Conservation (phyloP, 1,140 invertebrate species). For the Pristionchus pacificus region DNA sequence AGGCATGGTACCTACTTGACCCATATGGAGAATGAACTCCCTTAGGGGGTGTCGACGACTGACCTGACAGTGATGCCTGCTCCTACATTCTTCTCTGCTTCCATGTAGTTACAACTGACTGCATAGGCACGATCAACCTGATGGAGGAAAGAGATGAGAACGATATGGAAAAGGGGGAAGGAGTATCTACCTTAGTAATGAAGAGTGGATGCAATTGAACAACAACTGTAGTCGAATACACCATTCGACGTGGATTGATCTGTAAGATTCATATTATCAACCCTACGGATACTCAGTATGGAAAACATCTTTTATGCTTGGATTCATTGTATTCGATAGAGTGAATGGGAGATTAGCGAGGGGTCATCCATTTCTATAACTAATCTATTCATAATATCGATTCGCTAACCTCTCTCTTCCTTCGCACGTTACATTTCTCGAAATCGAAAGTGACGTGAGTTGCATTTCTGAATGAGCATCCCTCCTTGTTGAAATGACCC, state of each 20-base stretch:
- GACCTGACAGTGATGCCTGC: constrained; percentile 46
- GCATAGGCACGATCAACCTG: constrained; percentile 54
- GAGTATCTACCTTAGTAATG: constrained; percentile 17
- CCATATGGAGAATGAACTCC: neutral
- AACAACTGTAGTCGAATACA: constrained; percentile 52
- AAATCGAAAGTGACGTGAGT: constrained; percentile 38
- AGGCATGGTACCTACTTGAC: neutral
- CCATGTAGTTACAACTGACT: constrained; percentile 54
- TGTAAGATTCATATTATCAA: constrained; percentile 9
- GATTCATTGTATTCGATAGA: neutral
- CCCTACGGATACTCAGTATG: neutral
- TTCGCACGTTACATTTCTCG: constrained; percentile 49
- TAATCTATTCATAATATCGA: too few species aligned
- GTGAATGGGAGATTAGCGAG: neutral
- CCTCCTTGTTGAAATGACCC: constrained; percentile 49
- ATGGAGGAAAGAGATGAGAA: constrained; percentile 51
- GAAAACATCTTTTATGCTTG: neutral
- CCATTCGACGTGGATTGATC: constrained; percentile 49
- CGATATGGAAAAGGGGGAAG: neutral
- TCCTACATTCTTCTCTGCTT: constrained; percentile 44
- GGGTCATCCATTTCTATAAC: neutral
- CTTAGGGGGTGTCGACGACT: too few species aligned
- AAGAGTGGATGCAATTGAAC: constrained; percentile 53
- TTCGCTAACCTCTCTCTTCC: constrained; percentile 45
- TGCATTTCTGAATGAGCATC: constrained; percentile 34